phyloP scores from a whole-genome alignment of 1,140 invertebrate species.

The Acyrthosiphon pisum region DNA sequence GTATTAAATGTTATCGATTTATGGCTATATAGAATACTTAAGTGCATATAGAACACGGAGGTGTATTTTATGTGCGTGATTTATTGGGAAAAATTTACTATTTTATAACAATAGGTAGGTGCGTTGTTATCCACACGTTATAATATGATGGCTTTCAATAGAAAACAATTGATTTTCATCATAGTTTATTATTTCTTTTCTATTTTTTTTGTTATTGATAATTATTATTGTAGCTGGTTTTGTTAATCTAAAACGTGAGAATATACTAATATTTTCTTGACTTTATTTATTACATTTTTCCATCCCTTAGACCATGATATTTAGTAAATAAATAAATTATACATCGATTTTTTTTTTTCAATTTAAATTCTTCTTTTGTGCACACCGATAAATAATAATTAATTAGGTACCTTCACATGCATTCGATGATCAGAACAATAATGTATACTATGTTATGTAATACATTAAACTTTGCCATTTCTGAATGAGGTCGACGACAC shows the following conservation, averaged over 20 bases:
- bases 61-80: not conserved
- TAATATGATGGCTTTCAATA: not conserved
- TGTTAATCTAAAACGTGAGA: not conserved
- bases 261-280: not conserved
- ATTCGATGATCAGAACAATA: not conserved
- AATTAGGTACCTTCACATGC: not conserved
- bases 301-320: not conserved
- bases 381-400: not conserved
- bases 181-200: not conserved
- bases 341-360: not conserved
- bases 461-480: not conserved
- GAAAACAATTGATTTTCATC: conserved; percentile 27
- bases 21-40: not conserved
- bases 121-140: not conserved
- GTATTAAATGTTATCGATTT: not conserved
- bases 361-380: not conserved
- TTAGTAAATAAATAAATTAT: not conserved
- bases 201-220: not conserved
- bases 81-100: not conserved
- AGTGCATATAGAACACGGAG: not conserved
- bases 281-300: not conserved
- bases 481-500: not conserved
- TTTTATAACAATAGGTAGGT: not conserved
- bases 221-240: not conserved
- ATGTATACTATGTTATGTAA: not conserved